These are phyloP conservation scores for Drosophila pseudotalamancana DNA, from an alignment of 2,888 invertebrate genomes.

Conservation along the genomic window DNA sequence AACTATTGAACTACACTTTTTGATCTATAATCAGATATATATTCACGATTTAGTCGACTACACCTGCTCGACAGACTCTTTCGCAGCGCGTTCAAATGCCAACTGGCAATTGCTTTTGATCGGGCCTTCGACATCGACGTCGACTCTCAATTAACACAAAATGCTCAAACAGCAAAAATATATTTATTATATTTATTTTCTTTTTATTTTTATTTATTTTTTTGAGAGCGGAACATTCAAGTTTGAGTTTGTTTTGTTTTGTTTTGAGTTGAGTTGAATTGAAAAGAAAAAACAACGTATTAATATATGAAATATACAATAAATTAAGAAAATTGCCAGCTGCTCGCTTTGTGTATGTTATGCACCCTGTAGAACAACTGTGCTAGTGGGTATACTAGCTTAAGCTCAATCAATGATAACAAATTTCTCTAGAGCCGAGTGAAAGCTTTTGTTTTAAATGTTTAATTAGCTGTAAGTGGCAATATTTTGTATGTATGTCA, in stretches of 20 bases:
- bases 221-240: slow-evolving; percentile 32
- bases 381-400: background rate
- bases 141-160: slow-evolving; percentile 52
- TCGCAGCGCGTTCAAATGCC: slow-evolving; percentile 48
- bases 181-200: slow-evolving; percentile 18
- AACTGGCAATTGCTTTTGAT: slow-evolving; percentile 42
- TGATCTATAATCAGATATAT: background rate
- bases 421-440: no score
- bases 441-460: no score
- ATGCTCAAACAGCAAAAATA: slow-evolving; percentile 26
- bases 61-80: slow-evolving; percentile 28
- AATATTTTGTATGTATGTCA: no score
- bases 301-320: slow-evolving; percentile 24
- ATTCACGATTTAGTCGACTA: background rate
- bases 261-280: slow-evolving; percentile 26
- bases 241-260: slow-evolving; percentile 50
- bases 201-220: slow-evolving; percentile 1
- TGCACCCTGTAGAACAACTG: slow-evolving; percentile 27
- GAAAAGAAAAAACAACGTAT: slow-evolving; percentile 4
- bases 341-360: background rate
- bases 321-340: slow-evolving; percentile 31
- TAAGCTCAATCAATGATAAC: no score
- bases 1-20: background rate
- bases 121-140: slow-evolving; percentile 41
- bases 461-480: no score